Percentiles rank a stretch among this genome's conserved stretches.
Conservation (phyloP, 2,113 vertebrate species). For the Chloroceryle aenea region DNA sequence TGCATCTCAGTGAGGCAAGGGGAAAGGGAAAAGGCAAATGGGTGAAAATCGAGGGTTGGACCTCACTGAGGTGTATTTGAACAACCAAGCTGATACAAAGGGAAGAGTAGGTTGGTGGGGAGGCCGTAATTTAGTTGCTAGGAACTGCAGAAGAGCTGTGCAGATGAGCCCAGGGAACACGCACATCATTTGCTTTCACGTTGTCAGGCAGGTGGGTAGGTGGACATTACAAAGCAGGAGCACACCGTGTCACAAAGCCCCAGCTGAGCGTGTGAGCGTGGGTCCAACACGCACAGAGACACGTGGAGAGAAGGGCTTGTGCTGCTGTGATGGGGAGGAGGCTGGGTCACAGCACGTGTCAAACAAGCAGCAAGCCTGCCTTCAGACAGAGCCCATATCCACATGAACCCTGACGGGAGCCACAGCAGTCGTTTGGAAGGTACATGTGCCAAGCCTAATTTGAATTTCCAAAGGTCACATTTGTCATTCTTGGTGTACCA, state of each 20-base stretch:
- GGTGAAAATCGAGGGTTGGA: background rate
- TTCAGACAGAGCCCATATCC: background rate
- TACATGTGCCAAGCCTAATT: slow-evolving; percentile 31
- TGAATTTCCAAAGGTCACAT: slow-evolving; percentile 54
- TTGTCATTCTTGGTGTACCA: background rate
- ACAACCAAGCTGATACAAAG: background rate
- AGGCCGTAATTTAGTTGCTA: background rate
- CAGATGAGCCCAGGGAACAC: background rate
- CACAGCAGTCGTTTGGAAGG: slow-evolving; percentile 1
- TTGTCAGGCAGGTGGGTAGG: background rate
- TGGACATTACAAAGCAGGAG: fast-evolving
- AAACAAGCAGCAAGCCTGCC: background rate
- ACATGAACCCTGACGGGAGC: background rate
- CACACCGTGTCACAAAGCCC: background rate
- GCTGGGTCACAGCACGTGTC: background rate
- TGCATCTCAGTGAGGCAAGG: background rate
- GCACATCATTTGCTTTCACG: background rate
- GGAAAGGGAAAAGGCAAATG: background rate
- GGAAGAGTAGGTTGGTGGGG: background rate
- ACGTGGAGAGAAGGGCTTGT: background rate
- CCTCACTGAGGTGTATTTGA: background rate
- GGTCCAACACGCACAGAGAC: background rate
- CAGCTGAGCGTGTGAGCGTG: background rate
- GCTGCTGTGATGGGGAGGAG: background rate
- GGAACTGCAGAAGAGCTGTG: background rate